Percentiles rank a stretch among this genome's conserved stretches.
Conservation (phyloP, 2,888 invertebrate genomes). For the Tiphia femorata region DNA sequence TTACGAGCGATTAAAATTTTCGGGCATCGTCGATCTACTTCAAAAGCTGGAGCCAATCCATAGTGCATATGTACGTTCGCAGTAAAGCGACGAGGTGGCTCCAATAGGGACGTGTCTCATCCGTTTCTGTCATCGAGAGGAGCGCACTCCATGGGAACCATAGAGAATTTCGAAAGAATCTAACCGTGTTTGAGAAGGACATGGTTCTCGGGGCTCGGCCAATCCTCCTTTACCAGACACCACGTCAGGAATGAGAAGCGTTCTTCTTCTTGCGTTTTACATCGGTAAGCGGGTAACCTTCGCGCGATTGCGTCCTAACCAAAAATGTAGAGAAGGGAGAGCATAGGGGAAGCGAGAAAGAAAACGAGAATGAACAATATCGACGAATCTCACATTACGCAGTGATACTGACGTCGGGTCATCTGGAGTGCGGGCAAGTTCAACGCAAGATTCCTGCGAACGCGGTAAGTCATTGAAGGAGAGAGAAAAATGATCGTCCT, state of each 20-base stretch:
- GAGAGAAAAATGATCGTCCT: too few species aligned
- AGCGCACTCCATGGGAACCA: background rate
- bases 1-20: too few species aligned
- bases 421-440: slow-evolving; percentile 36
- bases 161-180: background rate
- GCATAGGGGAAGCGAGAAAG: too few species aligned
- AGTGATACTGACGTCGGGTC: slow-evolving; percentile 36
- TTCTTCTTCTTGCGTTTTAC: slow-evolving; percentile 31
- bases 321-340: too few species aligned
- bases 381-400: too few species aligned
- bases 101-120: slow-evolving; percentile 34
- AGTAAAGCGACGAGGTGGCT: background rate
- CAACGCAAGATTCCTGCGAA: slow-evolving; percentile 26
- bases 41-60: too few species aligned
- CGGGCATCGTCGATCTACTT: too few species aligned
- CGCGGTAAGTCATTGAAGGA: too few species aligned
- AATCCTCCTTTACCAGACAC: slow-evolving; percentile 12
- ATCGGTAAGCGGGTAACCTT: slow-evolving; percentile 30
- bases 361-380: too few species aligned
- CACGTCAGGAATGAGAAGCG: slow-evolving; percentile 30
- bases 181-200: slow-evolving; percentile 9
- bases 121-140: slow-evolving; percentile 25
- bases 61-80: too few species aligned
- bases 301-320: slow-evolving; percentile 24
- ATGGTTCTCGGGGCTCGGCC: slow-evolving; percentile 24